phyloP scores from a whole-genome alignment of 2,797 vertebrate genomes.

The Dryobates pubescens region DNA sequence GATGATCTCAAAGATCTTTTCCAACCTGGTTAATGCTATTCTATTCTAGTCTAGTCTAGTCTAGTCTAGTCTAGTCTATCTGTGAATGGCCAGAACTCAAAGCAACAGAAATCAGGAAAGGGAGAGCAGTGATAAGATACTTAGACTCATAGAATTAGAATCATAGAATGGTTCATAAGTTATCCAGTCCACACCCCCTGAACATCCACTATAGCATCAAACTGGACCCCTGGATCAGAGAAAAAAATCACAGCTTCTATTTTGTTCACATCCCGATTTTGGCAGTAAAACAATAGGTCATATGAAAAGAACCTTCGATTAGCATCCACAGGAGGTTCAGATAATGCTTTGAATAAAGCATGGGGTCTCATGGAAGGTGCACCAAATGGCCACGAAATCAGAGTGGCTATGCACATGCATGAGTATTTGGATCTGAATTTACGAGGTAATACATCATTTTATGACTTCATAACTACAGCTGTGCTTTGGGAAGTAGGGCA shows the following conservation, averaged over 20 bases:
- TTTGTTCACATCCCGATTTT: neutral
- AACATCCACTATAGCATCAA: neutral
- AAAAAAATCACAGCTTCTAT: neutral
- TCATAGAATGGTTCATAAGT: too few species aligned
- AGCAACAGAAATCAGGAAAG: neutral
- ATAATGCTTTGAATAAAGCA: neutral
- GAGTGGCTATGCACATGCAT: neutral
- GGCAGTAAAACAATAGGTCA: neutral
- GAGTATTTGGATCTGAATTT: neutral
- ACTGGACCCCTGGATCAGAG: neutral
- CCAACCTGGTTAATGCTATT: too few species aligned
- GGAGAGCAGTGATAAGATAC: neutral
- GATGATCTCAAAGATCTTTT: too few species aligned
- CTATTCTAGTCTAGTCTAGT: too few species aligned
- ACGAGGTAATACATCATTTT: neutral
- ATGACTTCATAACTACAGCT: neutral
- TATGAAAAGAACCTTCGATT: neutral
- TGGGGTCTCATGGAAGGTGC: neutral
- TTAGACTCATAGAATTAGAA: too few species aligned
- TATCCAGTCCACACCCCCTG: too few species aligned
- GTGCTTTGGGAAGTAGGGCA: neutral
- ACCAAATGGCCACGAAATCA: neutral
- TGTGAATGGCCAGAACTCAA: too few species aligned
- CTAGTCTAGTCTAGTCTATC: too few species aligned
- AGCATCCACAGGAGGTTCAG: neutral